A percentile compares a stretch with the other conserved stretches of the same genome.
phyloP scores from a whole-genome alignment of 2,797 vertebrate genomes.

The Enteromius afrohamiltoni region DNA sequence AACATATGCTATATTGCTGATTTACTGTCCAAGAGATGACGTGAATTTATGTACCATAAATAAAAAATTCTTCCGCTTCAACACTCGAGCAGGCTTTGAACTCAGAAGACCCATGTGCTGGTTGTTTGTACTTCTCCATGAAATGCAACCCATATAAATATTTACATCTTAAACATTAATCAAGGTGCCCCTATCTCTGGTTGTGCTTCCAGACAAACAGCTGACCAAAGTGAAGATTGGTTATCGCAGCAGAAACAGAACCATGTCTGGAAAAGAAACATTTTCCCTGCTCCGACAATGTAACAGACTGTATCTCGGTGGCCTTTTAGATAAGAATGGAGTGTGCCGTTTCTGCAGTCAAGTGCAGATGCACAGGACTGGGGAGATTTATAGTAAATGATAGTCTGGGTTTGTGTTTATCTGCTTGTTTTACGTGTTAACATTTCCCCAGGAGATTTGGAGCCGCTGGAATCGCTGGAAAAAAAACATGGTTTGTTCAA shows the following conservation, averaged over 20 bases:
- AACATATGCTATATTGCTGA: constrained; percentile 17
- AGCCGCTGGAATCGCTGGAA: not conserved
- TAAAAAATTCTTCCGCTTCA: constrained; percentile 57
- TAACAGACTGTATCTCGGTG: constrained; percentile 8
- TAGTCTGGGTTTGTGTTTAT: constrained; percentile 11
- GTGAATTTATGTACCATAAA: constrained; percentile 72
- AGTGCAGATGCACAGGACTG: constrained; percentile 42
- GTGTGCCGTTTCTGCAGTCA: constrained; percentile 46
- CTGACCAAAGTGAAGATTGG: constrained; percentile 41
- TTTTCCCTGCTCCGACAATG: constrained; percentile 65
- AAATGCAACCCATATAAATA: constrained; percentile 73
- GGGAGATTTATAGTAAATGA: constrained; percentile 22
- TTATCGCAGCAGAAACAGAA: constrained; percentile 52
- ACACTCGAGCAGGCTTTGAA: not conserved
- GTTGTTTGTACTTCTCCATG: constrained; percentile 68
- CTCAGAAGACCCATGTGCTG: constrained; percentile 42
- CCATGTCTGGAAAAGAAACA: constrained; percentile 54
- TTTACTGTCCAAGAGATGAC: constrained; percentile 65
- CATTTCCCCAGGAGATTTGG: constrained; percentile 7
- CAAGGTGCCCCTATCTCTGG: constrained; percentile 67
- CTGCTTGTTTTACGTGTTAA: constrained; percentile 32
- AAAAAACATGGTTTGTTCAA: constrained; percentile 16
- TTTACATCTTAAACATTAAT: constrained; percentile 79
- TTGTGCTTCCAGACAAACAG: constrained; percentile 64
- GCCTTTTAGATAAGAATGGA: constrained; percentile 51